These are phyloP conservation scores for Sarcophaga caerulescens DNA, from an alignment of 2,888 invertebrate genomes.

Conservation along the genomic window DNA sequence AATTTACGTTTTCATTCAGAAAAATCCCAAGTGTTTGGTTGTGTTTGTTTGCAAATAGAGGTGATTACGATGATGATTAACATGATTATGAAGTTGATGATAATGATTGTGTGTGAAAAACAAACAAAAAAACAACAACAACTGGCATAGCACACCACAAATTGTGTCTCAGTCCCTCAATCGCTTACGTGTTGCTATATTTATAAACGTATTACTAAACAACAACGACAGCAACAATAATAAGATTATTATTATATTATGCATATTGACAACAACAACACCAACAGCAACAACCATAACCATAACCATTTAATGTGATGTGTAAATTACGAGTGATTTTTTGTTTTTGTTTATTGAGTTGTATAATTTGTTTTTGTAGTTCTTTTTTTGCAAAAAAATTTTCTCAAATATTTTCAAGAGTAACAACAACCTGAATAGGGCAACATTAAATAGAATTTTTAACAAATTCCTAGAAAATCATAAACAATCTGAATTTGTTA, in stretches of 20 bases:
- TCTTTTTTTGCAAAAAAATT: not conserved
- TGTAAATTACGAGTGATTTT: constrained; percentile 39
- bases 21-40: constrained; percentile 28
- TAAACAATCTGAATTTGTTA: too few species aligned
- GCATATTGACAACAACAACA: constrained; percentile 1
- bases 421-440: too few species aligned
- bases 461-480: too few species aligned
- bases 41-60: constrained; percentile 3
- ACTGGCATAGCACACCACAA: constrained; percentile 22
- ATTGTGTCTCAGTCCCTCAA: not conserved
- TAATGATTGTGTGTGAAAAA: constrained; percentile 57
- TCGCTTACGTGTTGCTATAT: constrained; percentile 63
- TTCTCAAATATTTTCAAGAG: too few species aligned
- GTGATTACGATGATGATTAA: constrained; percentile 46
- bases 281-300: constrained; percentile 18
- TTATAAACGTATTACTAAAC: constrained; percentile 65
- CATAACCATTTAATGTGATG: constrained; percentile 42
- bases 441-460: too few species aligned
- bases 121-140: constrained; percentile 55
- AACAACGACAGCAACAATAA: not conserved
- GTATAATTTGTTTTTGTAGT: constrained; percentile 52
- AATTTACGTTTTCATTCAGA: constrained; percentile 63
- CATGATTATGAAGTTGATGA: constrained; percentile 40
- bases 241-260: not conserved
- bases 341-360: constrained; percentile 29